Base-by-base conservation (phyloP, 1,140 invertebrate genomes). In the Phocides pigmalion region DNA sequence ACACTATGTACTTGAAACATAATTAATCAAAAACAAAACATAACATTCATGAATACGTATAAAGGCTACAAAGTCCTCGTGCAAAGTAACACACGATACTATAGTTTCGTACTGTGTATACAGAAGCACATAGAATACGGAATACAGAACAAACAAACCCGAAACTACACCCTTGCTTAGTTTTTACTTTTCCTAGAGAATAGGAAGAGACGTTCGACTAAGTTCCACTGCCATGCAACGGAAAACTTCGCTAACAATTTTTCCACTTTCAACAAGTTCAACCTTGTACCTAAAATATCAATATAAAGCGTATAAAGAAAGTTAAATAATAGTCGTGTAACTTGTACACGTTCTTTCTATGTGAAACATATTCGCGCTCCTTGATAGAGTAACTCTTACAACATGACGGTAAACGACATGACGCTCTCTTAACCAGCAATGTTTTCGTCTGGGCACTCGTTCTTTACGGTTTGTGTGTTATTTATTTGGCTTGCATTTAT, bases 21-120 rank as follows among this genome's bases (percentile, higher is more conserved):
- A 35, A 35, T 35, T 35, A 35, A 35, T 35, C 9, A 35, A n/a
- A 35, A 35, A 35, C 32, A 35, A 35, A 35, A 35, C 32, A n/a
- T 12, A 35, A n/a, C 5, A 35, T 35, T 35, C n/a, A 35, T 4
- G 32, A 35, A 35, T 35, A 35, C 32, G 8, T 32, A 22, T 22
- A 22, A 2, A 22, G 2, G 20, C 1, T 35, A 35, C 32, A 4
- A n/a, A 35, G 11, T 35, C 32, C 32, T 2, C 32, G 32, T n/a
- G n/a, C 32, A 35, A 35, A 35, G 32, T n/a, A n/a, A 11, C 32
- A 35, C 32, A 35, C 11, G n/a, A 35, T n/a, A 35, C 32, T 8
- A n/a, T n/a, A n/a, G n/a, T n/a, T n/a, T n/a, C n/a, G n/a, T n/a
- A n/a, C n/a, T n/a, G n/a, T n/a, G n/a, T n/a, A n/a, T n/a, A 35